phyloP scores from a whole-genome alignment of 2,888 invertebrate genomes.

The Drosophila nr. perissopoda region DNA sequence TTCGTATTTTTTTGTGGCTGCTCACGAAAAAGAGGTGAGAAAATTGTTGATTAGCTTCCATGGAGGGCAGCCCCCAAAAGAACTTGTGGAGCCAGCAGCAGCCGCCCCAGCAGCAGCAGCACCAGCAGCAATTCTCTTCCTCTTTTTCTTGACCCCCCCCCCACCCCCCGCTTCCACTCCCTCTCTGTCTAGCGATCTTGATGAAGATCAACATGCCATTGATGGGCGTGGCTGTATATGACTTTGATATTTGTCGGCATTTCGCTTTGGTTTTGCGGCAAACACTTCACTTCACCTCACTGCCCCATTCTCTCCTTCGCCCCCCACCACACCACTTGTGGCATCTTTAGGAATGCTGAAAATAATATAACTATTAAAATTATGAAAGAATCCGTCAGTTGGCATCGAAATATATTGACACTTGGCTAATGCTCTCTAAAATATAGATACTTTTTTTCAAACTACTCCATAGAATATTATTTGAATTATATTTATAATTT shows the following conservation, averaged over 20 bases:
- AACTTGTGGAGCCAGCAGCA: constrained; percentile 10
- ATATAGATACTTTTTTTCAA: not conserved
- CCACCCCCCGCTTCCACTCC: not conserved
- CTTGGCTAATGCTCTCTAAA: constrained; percentile 35
- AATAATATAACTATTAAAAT: constrained; percentile 82
- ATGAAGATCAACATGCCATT: constrained; percentile 82
- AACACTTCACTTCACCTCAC: constrained; percentile 1
- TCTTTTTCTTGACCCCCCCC: not conserved
- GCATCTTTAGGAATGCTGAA: constrained; percentile 56
- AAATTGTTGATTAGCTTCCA: constrained; percentile 85
- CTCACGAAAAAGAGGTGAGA: constrained; percentile 84
- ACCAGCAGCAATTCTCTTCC: constrained; percentile 6
- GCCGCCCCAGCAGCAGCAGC: constrained; percentile 1
- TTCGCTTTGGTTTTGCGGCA: constrained; percentile 55
- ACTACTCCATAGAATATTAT: not conserved
- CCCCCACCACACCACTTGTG: constrained; percentile 1
- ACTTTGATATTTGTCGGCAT: constrained; percentile 82
- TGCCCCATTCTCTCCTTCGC: not conserved
- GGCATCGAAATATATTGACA: not conserved
- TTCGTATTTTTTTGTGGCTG: constrained; percentile 41
- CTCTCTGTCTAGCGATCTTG: constrained; percentile 62
- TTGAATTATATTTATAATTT: not conserved
- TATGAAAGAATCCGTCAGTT: constrained; percentile 33
- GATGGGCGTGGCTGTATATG: constrained; percentile 79
- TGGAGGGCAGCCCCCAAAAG: constrained; percentile 73